Base-by-base conservation (phyloP, 1,140 invertebrate species). In the Eciton burchellii region DNA sequence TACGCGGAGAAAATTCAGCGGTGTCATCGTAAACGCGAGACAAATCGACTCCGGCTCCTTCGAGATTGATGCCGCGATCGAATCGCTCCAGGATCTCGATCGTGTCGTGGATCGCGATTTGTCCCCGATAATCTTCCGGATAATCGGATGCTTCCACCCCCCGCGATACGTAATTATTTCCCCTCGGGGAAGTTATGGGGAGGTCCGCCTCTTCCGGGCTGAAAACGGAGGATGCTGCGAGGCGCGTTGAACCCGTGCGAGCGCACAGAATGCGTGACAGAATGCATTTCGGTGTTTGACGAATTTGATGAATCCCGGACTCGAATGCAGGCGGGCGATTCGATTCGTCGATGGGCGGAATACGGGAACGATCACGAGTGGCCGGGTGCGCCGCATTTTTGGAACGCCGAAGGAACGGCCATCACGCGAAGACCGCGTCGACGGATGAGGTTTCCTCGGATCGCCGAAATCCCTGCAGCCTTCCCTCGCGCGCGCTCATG, bases 401-500 rank as follows among this genome's bases (percentile, higher is more conserved):
- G 83, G 77, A 87, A 87, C 73, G 54, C 47, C 56, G n/a, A 49
- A 62, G 79, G 66, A 88, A 77, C 19, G 65, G 66, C 66, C 54
- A 82, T 87, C 77, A 71, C 43, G n/a, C 82, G 16, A 71, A 82
- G 59, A n/a, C n/a, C 74, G 54, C 56, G 73, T 35, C 6, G 81
- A 59, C 47, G 83, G 76, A 85, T 87, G 65, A 79, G 68, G 88
- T 88, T 88, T 85, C 74, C 87, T 73, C 83, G 63, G 57, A 49
- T 24, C 66, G 45, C 21, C 52, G 11, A 87, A 87, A 88, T 84
- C 62, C 43, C 72, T 82, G 29, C 47, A 16, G 79, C 56, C 59
- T 57, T 35, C 35, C n/a, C 35, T 29, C 56, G 74, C 73, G 71
- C 66, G 56, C 57, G 79, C 60, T 59, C 66, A 77, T 74, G 74